Evolutionary conservation across 2,888 invertebrate genomes (phyloP).

Genomic region (Megastigmus dorsalis): DNA sequence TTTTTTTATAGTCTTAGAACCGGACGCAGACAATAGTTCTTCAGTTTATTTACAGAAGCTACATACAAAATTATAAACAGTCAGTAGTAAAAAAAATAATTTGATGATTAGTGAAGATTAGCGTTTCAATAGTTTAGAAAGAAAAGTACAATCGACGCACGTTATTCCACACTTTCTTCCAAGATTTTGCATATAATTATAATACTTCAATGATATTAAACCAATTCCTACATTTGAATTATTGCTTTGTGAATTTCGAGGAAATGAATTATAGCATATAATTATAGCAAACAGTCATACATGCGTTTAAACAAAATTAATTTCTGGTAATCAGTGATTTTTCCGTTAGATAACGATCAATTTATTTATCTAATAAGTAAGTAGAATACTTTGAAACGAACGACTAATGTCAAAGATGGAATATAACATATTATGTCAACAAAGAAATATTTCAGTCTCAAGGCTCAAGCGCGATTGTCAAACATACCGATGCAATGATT

Average conservation of each 20-base stretch:
- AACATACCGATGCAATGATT: slow-evolving; percentile 61
- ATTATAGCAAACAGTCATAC: neutral
- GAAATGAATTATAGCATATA: neutral
- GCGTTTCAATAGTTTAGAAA: slow-evolving; percentile 65
- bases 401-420: neutral
- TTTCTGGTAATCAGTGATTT: neutral
- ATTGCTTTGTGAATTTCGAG: slow-evolving; percentile 5
- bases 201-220: too few relatives aligned
- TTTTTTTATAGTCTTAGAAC: slow-evolving; percentile 40
- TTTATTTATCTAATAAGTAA: neutral
- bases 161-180: slow-evolving; percentile 8
- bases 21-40: slow-evolving; percentile 48
- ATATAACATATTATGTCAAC: slow-evolving; percentile 17
- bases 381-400: slow-evolving; percentile 15
- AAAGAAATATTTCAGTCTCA: slow-evolving; percentile 61
- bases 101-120: slow-evolving; percentile 60
- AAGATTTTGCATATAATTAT: too few relatives aligned
- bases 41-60: slow-evolving; percentile 69
- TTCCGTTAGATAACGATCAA: neutral
- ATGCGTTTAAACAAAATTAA: neutral
- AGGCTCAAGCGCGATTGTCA: slow-evolving; percentile 71
- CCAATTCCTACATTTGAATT: too few relatives aligned
- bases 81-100: slow-evolving; percentile 61
- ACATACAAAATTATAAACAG: slow-evolving; percentile 73
- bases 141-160: slow-evolving; percentile 12